Base-by-base conservation (phyloP, 2,797 vertebrate genomes). In the Parauchenoglanis ngamensis region DNA sequence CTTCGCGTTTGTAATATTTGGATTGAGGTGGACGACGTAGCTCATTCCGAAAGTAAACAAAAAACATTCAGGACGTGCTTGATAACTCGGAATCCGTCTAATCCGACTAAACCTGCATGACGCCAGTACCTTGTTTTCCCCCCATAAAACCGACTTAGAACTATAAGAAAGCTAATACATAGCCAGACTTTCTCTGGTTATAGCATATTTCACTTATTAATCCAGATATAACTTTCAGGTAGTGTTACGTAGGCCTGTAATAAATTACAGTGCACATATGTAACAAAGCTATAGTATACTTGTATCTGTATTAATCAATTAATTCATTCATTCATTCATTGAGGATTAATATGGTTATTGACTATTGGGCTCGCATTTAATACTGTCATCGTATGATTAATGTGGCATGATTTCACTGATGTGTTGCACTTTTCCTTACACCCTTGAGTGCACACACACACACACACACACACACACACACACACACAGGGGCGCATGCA, bases 1-100 rank as follows among this genome's bases (percentile, higher is more conserved):
- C 25, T 49, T 76, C 6, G 4, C 25, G 12, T 40, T 23, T 7
- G 54, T 57, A 35, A 23, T 35, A 19, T 21, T 23, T 78, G 28
- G 28, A 78, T 35, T 52, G 25, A 83, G 40, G 31, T 28, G 7
- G 44, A 13, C 21, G 5, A 86, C 56, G 65, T 31, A 52, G 65
- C 57, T 28, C 0, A 80, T 65, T 87, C 68, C 15, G 35, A 85
- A 89, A 35, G 72, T 85, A 82, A 85, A 61, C 86, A 87, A 87
- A 79, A 79, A 84, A 79, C 77, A 77, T 35, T 10, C 46, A 52
- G 1, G 23, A 68, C 31, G 3, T 17, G 5, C n/a, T 31, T 67
- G 65, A 65, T 10, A 28, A 65, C n/a, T 67, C 1, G 28, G 65
- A 25, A 61, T 61, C 59, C 23, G 35, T 40, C 35, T 44, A 72